Base-by-base conservation (phyloP, 1,140 invertebrate genomes). In the Microvelia longipes region DNA sequence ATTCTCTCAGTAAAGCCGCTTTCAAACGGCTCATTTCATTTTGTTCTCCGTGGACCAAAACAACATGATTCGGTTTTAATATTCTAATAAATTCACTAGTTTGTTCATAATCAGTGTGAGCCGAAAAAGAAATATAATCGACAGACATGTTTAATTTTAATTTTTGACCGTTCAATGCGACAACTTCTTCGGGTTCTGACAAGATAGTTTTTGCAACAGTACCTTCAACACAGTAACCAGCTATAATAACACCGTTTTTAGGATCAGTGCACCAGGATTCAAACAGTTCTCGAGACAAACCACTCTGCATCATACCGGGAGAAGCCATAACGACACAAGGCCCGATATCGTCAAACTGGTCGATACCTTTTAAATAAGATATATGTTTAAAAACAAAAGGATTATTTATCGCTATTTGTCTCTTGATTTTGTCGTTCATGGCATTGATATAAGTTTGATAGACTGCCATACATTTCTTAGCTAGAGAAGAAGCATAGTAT, bases 261-360 rank as follows among this genome's bases (percentile, higher is more conserved):
- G 93, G 83, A 81, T 98, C 96, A 0, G 93, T 94, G 78, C 96
- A 99, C 98, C 98, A 99, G 1, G 88, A 92, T 81, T 99, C 98
- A 82, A 99, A 99, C 2, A 99, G 83, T 81, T 99, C 97, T 30
- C 97, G 82, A 0, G 95, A 98, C 1, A 99, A 81, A 0, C 98
- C 98, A 76, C 92, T 97, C 82, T 99, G 98, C 93, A 99, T 96
- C 96, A 99, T 99, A 79, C 98, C 98, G 1, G 98, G 98, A 0
- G 94, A 96, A 0, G 98, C 98, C 92, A 99, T 94, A 0, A 99
- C 92, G 0, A 99, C 96, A 77, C 96, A 99, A 0, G 98, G 98
- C 0, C 97, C 98, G 73, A 98, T 93, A 78, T 99, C 97, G 77
- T 99, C 97, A 81, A 99, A 99, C 79, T 99, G 96, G 80, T 99